phyloP scores from a whole-genome alignment of 2,888 invertebrate species.

The Lasioglossum lativentre region DNA sequence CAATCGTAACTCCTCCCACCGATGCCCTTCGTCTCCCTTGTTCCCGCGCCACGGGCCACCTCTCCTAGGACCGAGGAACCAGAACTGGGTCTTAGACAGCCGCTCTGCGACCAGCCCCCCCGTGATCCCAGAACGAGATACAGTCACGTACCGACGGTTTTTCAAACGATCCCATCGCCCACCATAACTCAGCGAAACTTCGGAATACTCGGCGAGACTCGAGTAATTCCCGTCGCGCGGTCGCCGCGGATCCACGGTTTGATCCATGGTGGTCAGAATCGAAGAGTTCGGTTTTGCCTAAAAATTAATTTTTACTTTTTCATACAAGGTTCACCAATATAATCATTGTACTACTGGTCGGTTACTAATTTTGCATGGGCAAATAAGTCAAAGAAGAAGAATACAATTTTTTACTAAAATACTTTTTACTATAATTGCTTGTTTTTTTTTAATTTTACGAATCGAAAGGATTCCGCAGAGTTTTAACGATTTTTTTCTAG shows the following conservation, averaged over 20 bases:
- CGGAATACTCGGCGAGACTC: neutral
- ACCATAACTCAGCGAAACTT: constrained; percentile 21
- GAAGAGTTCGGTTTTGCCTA: too few species aligned
- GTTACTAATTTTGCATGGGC: too few species aligned
- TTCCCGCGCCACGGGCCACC: constrained; percentile 7
- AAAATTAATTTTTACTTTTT: too few species aligned
- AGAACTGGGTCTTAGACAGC: neutral
- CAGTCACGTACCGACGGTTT: constrained; percentile 6
- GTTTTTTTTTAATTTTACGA: too few species aligned
- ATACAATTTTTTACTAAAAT: too few species aligned
- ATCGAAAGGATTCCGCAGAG: too few species aligned
- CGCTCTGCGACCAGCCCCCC: neutral
- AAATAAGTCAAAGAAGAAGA: too few species aligned
- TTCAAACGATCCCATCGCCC: constrained; percentile 16
- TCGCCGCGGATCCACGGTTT: neutral
- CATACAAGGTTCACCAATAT: too few species aligned
- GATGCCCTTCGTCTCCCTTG: constrained; percentile 10
- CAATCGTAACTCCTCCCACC: constrained; percentile 53
- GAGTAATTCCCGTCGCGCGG: neutral
- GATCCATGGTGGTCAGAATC: too few species aligned
- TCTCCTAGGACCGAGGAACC: neutral
- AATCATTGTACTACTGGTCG: too few species aligned
- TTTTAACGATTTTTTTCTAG: too few species aligned
- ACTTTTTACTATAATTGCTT: too few species aligned
- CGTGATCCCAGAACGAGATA: neutral